Evolutionary conservation across 2,797 vertebrate species (phyloP).

Genomic region (Ctenochaetus hawaiiensis): DNA sequence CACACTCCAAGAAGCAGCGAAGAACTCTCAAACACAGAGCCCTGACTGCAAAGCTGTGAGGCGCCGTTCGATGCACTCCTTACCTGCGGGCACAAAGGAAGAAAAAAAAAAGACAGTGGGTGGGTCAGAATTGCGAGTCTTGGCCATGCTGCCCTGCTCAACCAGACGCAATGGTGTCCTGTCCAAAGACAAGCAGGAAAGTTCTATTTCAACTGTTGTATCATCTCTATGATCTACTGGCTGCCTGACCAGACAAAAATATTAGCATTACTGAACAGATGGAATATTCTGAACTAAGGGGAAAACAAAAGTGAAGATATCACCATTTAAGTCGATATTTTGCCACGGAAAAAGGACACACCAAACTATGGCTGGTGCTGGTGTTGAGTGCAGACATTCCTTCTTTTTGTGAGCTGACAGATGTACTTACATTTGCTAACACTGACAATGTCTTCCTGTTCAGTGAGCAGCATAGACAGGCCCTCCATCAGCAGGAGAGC

Average conservation of each 20-base stretch:
- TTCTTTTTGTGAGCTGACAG: neutral
- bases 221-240: neutral
- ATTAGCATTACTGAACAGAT: no score
- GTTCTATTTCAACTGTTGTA: neutral
- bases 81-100: conserved; percentile 83
- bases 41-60: conserved; percentile 92
- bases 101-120: neutral
- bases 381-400: no score
- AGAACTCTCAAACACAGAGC: conserved; percentile 87
- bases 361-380: no score
- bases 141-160: neutral
- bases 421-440: conserved; percentile 91
- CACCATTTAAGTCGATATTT: no score
- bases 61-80: conserved; percentile 95
- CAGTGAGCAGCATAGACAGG: conserved; percentile 91
- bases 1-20: neutral
- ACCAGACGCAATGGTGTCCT: neutral
- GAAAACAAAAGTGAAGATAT: no score
- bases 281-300: no score
- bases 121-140: neutral
- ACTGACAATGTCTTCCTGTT: conserved; percentile 92
- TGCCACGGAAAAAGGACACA: no score
- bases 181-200: neutral
- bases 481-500: conserved; percentile 97
- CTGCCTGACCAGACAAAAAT: neutral